These are phyloP conservation scores for Drosophila multiciliata DNA, from an alignment of 2,888 invertebrate genomes.

Conservation along the genomic window DNA sequence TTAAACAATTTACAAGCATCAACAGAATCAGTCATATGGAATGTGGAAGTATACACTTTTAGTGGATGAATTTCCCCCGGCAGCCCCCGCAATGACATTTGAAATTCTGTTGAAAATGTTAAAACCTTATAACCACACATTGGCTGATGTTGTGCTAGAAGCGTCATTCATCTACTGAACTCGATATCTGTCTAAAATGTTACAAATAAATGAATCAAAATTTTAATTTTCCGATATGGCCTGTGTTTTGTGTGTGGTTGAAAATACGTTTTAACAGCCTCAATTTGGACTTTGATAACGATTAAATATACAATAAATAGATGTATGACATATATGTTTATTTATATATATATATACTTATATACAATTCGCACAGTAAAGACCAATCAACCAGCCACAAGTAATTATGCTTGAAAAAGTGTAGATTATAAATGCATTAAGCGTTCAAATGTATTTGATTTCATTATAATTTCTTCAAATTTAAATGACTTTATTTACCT, in stretches of 20 bases:
- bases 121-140: not conserved
- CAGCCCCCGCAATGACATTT: conserved; percentile 33
- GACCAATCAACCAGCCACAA: not conserved
- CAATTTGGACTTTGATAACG: no score
- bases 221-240: no score
- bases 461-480: conserved; percentile 3
- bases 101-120: conserved; percentile 22
- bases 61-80: conserved; percentile 42
- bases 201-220: not conserved
- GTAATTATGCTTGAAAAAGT: not conserved
- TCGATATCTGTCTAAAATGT: not conserved
- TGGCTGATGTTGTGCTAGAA: not conserved
- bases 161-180: not conserved
- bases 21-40: conserved; percentile 37
- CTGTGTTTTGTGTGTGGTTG: no score
- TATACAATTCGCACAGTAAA: not conserved
- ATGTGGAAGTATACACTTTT: conserved; percentile 53
- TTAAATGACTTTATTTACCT: conserved; percentile 1
- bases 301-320: no score
- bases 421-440: conserved; percentile 52
- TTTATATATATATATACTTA: not conserved
- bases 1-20: no score
- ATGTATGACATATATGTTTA: no score
- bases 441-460: conserved; percentile 3
- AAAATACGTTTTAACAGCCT: no score